Evolutionary conservation across 53 echinoderm and acorn worm species (phyloP), one percentile per base, ranked within the genome.

Genomic region (Paracentrotus lividus): DNA sequence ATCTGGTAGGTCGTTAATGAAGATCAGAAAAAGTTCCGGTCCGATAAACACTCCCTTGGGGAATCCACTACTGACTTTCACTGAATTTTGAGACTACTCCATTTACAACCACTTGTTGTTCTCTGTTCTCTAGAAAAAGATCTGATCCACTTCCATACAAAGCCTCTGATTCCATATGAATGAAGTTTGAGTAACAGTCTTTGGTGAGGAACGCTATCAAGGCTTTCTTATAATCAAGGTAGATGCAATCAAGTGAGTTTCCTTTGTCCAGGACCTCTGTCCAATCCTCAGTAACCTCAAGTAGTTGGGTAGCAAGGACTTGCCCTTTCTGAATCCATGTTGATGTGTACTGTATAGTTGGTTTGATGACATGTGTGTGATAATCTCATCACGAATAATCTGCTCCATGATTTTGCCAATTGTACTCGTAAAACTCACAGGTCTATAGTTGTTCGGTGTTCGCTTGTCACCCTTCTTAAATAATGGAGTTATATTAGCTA

Each of bases 11-110:
- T 95, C 90, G 31, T 95, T 93, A 15, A 95, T 91, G 51, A 85
- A 95, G 20, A 84, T 58, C 4, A 92, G n/a, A 57, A 94, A 95
- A 29, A 94, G 49, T 10, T 69, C 59, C 42, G 95, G 95, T 2
- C 95, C 92, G 32, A 94, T 32, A 0, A 94, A 75, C 20, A 90
- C 85, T 24, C 94, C 92, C 86, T 95, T 92, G 0, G 91, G 94
- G 24, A 95, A 65, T 20, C 92, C 94, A 7, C 93, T 93, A 0
- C 26, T 85, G 42, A 95, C 94, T 0, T 38, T 45, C 9, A 66
- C 55, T 49, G 72, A 40, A 29, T n/a, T 47, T 13, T 92, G 91
- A 29, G 69, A n/a, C 27, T 1, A 69, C 47, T 42, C 95, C 94
- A 54, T 94, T 90, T 0, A 91, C 45, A n/a, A 95, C 95, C 3